Percentiles rank a stretch among this genome's conserved stretches.
Conservation (phyloP, 2,888 invertebrate species). For the Arge pagana region DNA sequence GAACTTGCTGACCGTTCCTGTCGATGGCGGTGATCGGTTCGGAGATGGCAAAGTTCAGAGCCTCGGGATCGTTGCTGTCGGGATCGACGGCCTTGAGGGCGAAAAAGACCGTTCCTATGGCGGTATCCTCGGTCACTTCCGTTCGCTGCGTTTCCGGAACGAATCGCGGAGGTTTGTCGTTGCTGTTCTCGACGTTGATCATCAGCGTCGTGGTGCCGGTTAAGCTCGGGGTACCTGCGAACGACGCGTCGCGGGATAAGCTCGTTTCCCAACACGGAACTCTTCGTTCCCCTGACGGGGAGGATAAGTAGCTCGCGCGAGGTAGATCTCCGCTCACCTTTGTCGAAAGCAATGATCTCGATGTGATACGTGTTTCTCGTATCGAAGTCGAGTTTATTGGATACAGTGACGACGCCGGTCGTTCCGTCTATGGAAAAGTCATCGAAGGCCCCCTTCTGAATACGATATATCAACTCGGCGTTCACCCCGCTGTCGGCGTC, state of each 20-base stretch:
- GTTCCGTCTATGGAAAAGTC: constrained; percentile 80
- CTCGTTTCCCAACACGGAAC: no score
- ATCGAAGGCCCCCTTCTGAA: constrained; percentile 84
- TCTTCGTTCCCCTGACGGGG: no score
- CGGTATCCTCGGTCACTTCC: constrained; percentile 80
- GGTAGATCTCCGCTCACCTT: constrained; percentile 61
- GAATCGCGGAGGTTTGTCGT: constrained; percentile 86
- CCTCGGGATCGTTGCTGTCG: constrained; percentile 73
- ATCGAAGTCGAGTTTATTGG: constrained; percentile 82
- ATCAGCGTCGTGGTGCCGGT: constrained; percentile 82
- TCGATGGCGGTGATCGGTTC: constrained; percentile 80
- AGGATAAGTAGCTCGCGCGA: no score
- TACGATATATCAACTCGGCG: constrained; percentile 77
- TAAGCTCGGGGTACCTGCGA: constrained; percentile 73
- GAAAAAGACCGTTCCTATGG: constrained; percentile 72
- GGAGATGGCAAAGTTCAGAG: constrained; percentile 69
- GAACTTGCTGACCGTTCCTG: constrained; percentile 78
- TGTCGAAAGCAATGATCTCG: constrained; percentile 80
- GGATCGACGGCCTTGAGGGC: constrained; percentile 78
- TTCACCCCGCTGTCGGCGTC: constrained; percentile 89
- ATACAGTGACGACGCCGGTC: constrained; percentile 76
- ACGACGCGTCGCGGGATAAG: no score
- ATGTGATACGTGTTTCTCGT: constrained; percentile 78
- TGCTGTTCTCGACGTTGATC: constrained; percentile 81
- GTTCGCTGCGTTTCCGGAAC: constrained; percentile 78